Evolutionary conservation across 2,888 invertebrate genomes (phyloP), one percentile per base, ranked within the genome.

Genomic region (Timema podura): DNA sequence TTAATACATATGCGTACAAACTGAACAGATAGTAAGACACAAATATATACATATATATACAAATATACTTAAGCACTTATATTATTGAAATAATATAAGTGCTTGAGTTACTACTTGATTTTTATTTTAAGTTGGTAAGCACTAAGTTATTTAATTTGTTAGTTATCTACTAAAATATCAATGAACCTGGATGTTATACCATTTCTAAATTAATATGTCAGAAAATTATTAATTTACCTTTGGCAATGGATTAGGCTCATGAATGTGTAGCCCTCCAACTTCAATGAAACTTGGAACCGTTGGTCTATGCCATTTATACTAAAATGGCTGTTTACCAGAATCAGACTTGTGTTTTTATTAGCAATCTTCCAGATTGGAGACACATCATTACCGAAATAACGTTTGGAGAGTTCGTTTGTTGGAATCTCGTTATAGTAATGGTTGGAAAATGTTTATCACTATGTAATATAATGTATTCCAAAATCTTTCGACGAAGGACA

Each of bases 241-340:
- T 5, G 75, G 74, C 48, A 77, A 67, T 47, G 74, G 74, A 48
- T 74, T 68, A 3, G 73, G 77, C 49, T 79, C 77, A 71, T 79
- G 78, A 30, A 86, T 78, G 78, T 85, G 84, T 69, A 85, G 79
- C 45, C 86, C 86, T 48, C 84, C 85, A 6, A 86, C 81, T 79
- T 86, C 85, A 2, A 85, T 79, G 11, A 84, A 78, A 13, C 80
- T 80, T 0, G 85, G 85, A 49, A 82, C 81, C 57, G 81, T 71
- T 1, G 83, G 82, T 73, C 80, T 77, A 13, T 83, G 80, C 15
- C 81, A 79, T 82, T 83, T 68, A 83, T 74, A 59, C 79, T 79
- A 73, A 81, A 79, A 76, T 85, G 83, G 2, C 82, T 82, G 74
- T 86, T 86, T 15, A 83, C 78, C 9, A 86, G 75, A 51, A 85